Conservation (phyloP, 2,797 vertebrate genomes). For the Acrocephalus scirpaceus region DNA sequence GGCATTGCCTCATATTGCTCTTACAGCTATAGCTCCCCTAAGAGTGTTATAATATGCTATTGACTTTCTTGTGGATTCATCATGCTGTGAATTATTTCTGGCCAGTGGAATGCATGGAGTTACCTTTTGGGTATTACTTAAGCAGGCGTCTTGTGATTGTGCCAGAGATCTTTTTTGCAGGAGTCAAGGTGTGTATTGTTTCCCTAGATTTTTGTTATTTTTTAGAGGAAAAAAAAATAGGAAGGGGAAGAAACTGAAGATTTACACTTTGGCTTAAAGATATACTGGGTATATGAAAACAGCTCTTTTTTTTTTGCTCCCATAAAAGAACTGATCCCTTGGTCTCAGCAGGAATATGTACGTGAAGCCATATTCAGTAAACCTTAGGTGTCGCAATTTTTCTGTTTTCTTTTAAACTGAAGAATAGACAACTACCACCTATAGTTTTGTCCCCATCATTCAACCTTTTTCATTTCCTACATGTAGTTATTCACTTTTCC, state of each 20-base stretch:
- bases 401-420: constrained; percentile 9
- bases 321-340: constrained; percentile 1
- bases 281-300: constrained; percentile 40
- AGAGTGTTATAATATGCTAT: constrained; percentile 66
- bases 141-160: constrained; percentile 71
- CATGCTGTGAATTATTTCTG: constrained; percentile 74
- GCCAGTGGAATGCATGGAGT: constrained; percentile 61
- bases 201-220: constrained; percentile 19
- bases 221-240: not conserved
- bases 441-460: not conserved
- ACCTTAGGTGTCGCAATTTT: constrained; percentile 14
- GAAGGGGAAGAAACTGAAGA: constrained; percentile 9
- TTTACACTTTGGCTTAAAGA: constrained; percentile 64
- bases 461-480: constrained; percentile 9
- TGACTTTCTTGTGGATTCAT: constrained; percentile 69
- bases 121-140: constrained; percentile 74
- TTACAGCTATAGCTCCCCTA: constrained; percentile 66
- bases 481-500: not conserved
- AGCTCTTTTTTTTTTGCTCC: not conserved
- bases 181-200: constrained; percentile 74
- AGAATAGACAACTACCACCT: not conserved
- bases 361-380: not conserved
- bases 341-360: constrained; percentile 26
- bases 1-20: constrained; percentile 55
- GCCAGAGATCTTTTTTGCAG: constrained; percentile 73